Conservation (phyloP, 2,888 invertebrate species). For the Cybosia mesomella region DNA sequence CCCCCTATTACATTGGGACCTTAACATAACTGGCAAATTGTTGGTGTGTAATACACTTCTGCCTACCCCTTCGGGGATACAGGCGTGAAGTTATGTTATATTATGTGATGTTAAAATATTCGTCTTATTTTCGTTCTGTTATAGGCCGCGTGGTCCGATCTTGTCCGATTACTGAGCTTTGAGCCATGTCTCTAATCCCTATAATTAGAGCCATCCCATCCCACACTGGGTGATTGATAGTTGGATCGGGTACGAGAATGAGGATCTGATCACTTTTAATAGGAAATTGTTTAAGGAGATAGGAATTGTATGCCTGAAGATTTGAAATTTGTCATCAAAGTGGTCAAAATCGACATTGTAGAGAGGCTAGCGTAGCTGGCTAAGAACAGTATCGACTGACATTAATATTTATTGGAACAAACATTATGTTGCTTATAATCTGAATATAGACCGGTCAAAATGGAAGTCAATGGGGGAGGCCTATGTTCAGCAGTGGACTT, state of each 20-base stretch:
- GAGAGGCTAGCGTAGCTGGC: too few species aligned
- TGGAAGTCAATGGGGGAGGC: too few species aligned
- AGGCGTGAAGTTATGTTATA: too few species aligned
- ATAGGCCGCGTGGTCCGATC: slow-evolving; percentile 44
- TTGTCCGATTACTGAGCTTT: slow-evolving; percentile 67
- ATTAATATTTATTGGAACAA: too few species aligned
- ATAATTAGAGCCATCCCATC: slow-evolving; percentile 83
- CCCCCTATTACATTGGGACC: too few species aligned
- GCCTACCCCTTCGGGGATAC: too few species aligned
- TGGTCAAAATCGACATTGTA: background rate
- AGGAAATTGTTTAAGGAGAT: slow-evolving; percentile 22
- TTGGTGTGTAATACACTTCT: too few species aligned
- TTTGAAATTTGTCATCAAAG: background rate
- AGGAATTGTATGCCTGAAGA: background rate
- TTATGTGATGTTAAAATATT: background rate
- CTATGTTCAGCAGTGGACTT: too few species aligned
- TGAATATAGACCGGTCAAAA: too few species aligned
- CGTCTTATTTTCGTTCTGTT: slow-evolving; percentile 26
- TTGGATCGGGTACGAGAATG: slow-evolving; percentile 66
- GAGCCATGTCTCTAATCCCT: slow-evolving; percentile 70
- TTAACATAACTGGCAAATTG: too few species aligned
- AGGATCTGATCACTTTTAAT: slow-evolving; percentile 79
- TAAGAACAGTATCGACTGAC: too few species aligned
- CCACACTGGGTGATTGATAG: slow-evolving; percentile 83
- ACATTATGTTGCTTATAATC: too few species aligned